Evolutionary conservation across 2,888 invertebrate species (phyloP), one percentile per base, ranked within the genome.

Genomic region (Thereva unica): DNA sequence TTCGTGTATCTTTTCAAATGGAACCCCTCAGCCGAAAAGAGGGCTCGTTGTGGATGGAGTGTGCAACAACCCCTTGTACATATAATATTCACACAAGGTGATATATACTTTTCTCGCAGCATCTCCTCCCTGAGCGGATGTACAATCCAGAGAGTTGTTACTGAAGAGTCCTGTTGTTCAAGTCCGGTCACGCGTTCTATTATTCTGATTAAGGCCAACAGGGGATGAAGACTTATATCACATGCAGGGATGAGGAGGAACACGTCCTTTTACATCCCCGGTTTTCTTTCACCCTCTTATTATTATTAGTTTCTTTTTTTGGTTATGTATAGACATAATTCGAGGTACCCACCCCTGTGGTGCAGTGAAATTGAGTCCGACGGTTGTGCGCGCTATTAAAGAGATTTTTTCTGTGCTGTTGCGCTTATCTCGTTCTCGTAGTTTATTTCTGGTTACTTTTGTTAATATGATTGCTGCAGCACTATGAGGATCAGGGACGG

Each of bases 141-240:
- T 23, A 23, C 23, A 23, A 23, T 23, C 2, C 47, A 12, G 38
- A 47, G 35, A 47, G 47, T 35, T 47, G 47, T 35, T 37, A 59
- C 59, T 59, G 47, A 37, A 45, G 10, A 45, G 37, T 38, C 37
- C 59, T 59, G 38, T 47, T 47, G 59, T 59, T 59, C 59, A 59
- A 59, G 59, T 59, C 59, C 59, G 59, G 59, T 59, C 59, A 59
- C 59, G 59, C 59, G 59, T 59, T 38, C 59, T 45, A 37, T 52
- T 59, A 59, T 59, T 59, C 47, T 59, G 59, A 59, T 59, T 59
- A 59, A 49, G 49, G 59, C 59, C 59, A 59, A 47, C 59, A 49
- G 59, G 59, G 40, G 59, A 59, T 59, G 59, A 47, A 52, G 49
- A 47, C 59, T 49, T 59, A 59, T 49, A 45, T 49, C 9, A 45